A percentile compares a stretch with the other conserved stretches of the same genome.
These are phyloP conservation scores for Drosophila nr. fundita DNA, from an alignment of 2,888 invertebrate genomes.

Conservation along the genomic window DNA sequence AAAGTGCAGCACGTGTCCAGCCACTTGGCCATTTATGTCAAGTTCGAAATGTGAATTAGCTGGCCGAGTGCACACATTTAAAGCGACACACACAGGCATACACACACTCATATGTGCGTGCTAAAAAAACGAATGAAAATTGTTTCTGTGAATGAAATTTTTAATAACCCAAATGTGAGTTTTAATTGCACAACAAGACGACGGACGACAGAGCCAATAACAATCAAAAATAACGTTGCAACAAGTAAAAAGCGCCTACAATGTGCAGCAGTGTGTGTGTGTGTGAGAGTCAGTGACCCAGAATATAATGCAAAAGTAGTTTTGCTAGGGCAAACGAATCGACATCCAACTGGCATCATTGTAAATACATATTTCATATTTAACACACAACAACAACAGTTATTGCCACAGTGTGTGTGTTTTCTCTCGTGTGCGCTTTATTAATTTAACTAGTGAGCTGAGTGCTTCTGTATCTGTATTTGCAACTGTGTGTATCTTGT, in stretches of 20 bases:
- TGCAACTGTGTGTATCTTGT: slow-evolving; percentile 52
- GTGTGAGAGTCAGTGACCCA: slow-evolving; percentile 72
- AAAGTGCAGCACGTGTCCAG: slow-evolving; percentile 60
- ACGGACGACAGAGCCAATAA: slow-evolving; percentile 16
- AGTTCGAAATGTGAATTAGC: slow-evolving; percentile 70
- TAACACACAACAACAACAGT: slow-evolving; percentile 11
- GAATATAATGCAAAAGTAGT: slow-evolving; percentile 74
- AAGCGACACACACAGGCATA: slow-evolving; percentile 8
- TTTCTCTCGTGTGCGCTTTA: slow-evolving; percentile 41
- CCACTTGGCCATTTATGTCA: slow-evolving; percentile 72
- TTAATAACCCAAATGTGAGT: slow-evolving; percentile 60
- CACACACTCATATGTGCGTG: neutral
- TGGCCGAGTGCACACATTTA: slow-evolving; percentile 41
- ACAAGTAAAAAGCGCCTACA: slow-evolving; percentile 40
- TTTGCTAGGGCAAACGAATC: slow-evolving; percentile 48
- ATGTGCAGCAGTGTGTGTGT: slow-evolving; percentile 22
- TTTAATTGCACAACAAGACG: slow-evolving; percentile 54
- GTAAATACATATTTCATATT: slow-evolving; percentile 52
- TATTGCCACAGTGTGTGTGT: slow-evolving; percentile 8
- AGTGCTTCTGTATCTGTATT: slow-evolving; percentile 11
- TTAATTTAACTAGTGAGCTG: slow-evolving; percentile 48
- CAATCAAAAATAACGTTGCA: slow-evolving; percentile 48
- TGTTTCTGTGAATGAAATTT: slow-evolving; percentile 57
- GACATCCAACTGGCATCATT: slow-evolving; percentile 31
- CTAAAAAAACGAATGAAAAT: slow-evolving; percentile 62